Percentiles rank a stretch among this genome's conserved stretches.
Evolutionary conservation across 2,113 vertebrate genomes (phyloP).

Genomic region (Myanophis thanlyinensis): DNA sequence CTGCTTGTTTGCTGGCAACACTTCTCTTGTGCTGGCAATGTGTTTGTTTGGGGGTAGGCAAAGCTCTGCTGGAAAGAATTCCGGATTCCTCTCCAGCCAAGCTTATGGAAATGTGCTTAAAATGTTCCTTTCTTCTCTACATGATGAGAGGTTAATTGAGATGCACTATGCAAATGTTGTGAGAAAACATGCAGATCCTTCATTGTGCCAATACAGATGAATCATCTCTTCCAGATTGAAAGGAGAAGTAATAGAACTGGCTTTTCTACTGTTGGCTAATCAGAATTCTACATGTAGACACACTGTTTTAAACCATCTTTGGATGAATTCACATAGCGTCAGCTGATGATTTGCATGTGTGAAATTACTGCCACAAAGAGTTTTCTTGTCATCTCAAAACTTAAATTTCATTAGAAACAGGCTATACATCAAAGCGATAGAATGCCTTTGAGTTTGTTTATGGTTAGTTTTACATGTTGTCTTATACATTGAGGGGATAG

Average conservation of each 20-base stretch:
- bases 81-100: conserved; percentile 7
- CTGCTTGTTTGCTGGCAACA: background rate
- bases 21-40: conserved; percentile 33
- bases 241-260: background rate
- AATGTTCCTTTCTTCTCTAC: background rate
- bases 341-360: background rate
- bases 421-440: background rate
- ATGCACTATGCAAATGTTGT: conserved; percentile 1
- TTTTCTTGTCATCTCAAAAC: background rate
- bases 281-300: background rate
- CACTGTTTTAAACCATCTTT: background rate
- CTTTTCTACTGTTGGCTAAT: background rate
- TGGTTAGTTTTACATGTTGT: background rate
- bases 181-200: background rate
- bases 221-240: background rate
- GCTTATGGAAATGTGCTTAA: conserved; percentile 26
- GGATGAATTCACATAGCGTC: background rate
- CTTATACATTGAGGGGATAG: background rate
- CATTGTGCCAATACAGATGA: background rate
- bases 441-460: background rate
- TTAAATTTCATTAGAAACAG: background rate
- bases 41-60: background rate
- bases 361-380: background rate
- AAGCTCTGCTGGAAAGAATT: background rate
- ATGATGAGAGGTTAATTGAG: conserved; percentile 36